Evolutionary conservation across 2,888 invertebrate species (phyloP), one percentile per base, ranked within the genome.

Genomic region (Sussaba pulchella): DNA sequence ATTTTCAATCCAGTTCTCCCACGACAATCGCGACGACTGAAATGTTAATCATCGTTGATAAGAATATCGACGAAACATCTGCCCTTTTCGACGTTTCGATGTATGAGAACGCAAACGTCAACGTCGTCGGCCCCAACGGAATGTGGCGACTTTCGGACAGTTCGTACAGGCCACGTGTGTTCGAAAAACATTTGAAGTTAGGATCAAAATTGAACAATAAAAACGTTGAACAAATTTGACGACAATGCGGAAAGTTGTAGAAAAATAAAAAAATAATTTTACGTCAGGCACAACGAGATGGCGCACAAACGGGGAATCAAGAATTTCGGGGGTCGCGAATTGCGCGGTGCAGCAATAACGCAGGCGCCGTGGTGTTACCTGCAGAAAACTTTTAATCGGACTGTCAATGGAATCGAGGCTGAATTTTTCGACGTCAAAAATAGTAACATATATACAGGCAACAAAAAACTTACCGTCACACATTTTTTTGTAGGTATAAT

Each of bases 341-440:
- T 91, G 31, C 88, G 86, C 77, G 85, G 79, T 0, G 83, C 86
- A n/a, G 85, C 89, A 0, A 86, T 83, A 57, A 88, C 77, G 66
- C 87, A 83, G 31, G 90, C 91, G 2, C 91, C 91, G 0, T 81
- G 88, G 43, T 85, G 83, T 43, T 91, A 87, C 47, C 74, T 90
- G 8, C 85, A 85, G 3, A 82, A 71, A 8, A 85, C 87, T 0
- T 45, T 84, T 0, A 87, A 86, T 10, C 84, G 66, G 80, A 86
- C 85, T 0, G 85, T 90, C 64, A 84, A 90, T 0, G 88, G 87
- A 1, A 61, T 82, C 9, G 78, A 85, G 17, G 84, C 75, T 8
- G 78, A 87, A 54, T 78, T 90, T 70, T 91, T 84, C 43, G 26
- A 78, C 10, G 75, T 85, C 1, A 82, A 87, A 3, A 57, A 83